phyloP scores from a whole-genome alignment of 2,113 vertebrate species.

The Lasiurus cinereus region DNA sequence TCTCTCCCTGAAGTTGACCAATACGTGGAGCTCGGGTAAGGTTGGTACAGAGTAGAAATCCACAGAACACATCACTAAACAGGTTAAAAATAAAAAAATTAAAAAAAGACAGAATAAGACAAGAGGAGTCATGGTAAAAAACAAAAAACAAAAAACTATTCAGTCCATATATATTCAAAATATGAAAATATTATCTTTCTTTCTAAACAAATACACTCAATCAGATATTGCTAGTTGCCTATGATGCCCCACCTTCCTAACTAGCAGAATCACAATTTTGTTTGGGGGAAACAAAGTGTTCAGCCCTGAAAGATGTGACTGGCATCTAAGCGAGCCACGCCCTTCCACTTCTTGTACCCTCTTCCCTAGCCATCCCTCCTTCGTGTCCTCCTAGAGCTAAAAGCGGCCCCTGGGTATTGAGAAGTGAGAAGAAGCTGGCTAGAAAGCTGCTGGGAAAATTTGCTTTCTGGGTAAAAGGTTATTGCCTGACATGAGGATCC shows the following conservation, averaged over 20 bases:
- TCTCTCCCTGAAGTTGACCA: constrained; percentile 95
- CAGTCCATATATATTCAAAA: not conserved
- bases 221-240: not conserved
- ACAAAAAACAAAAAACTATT: not conserved
- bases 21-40: constrained; percentile 94
- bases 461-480: not conserved
- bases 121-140: not conserved
- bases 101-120: not conserved
- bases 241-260: not conserved
- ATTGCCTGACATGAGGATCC: not conserved
- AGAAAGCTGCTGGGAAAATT: not conserved
- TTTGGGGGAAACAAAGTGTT: not conserved
- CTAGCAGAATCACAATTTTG: not conserved
- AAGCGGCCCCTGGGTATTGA: not conserved
- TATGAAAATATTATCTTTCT: not conserved
- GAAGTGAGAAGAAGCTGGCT: not conserved
- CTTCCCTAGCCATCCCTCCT: no score
- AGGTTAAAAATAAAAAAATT: not conserved
- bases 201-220: not conserved
- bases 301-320: not conserved
- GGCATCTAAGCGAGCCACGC: not conserved
- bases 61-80: constrained; percentile 97
- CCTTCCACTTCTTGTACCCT: not conserved
- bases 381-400: not conserved
- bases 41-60: constrained; percentile 97